These are phyloP conservation scores for Gandaritis pyraliata DNA, from an alignment of 2,888 invertebrate species.

Conservation along the genomic window DNA sequence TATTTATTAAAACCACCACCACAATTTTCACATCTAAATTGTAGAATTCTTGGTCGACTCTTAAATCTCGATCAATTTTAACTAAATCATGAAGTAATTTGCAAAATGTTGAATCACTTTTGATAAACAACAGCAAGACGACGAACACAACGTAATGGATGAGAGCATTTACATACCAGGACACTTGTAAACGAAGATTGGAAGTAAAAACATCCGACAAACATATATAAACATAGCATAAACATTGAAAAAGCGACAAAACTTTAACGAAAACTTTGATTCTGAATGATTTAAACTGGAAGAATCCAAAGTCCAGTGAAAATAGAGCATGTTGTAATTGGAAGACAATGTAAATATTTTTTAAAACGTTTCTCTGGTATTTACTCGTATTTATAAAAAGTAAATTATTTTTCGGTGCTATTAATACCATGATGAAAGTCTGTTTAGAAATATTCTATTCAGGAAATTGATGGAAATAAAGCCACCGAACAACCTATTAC, in stretches of 20 bases:
- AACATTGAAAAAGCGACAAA: constrained; percentile 7
- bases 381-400: not conserved
- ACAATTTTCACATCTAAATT: constrained; percentile 6
- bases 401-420: not conserved
- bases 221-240: constrained; percentile 2
- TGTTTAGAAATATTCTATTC: not conserved
- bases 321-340: not conserved
- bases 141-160: not conserved
- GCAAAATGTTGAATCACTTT: not conserved
- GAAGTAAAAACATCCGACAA: not conserved
- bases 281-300: constrained; percentile 3
- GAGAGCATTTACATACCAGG: not conserved
- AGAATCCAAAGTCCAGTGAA: constrained; percentile 20
- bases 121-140: not conserved
- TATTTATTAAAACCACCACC: not conserved
- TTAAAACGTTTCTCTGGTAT: not conserved
- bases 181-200: not conserved
- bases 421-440: not conserved
- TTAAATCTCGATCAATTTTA: not conserved
- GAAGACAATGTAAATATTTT: not conserved
- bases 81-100: not conserved
- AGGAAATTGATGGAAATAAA: too few relatives aligned
- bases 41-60: not conserved
- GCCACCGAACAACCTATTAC: too few relatives aligned
- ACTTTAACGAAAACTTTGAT: constrained; percentile 3